A percentile compares a stretch with the other conserved stretches of the same genome.
These are phyloP conservation scores for Chaenocephalus aceratus DNA, from an alignment of 2,113 vertebrate species.

Conservation along the genomic window DNA sequence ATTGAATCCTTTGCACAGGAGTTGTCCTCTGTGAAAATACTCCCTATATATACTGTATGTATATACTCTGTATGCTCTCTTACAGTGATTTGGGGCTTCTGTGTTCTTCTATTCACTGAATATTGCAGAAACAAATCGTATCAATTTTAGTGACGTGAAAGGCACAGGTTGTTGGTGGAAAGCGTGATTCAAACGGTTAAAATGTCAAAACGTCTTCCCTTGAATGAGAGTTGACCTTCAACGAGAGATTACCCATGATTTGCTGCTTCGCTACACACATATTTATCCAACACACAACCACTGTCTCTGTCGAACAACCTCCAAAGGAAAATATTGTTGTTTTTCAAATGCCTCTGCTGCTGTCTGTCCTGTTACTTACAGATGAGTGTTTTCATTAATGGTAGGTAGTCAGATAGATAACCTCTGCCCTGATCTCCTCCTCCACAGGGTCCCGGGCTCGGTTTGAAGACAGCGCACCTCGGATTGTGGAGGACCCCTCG, in stretches of 20 bases:
- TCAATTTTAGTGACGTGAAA: conserved; percentile 27
- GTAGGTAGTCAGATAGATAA: conserved; percentile 17
- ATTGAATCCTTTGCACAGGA: conserved; percentile 43
- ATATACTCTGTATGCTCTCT: not conserved
- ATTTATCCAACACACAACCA: conserved; percentile 6
- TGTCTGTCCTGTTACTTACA: conserved; percentile 24
- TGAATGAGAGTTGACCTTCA: conserved; percentile 29
- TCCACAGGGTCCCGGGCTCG: conserved; percentile 77
- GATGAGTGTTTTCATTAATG: conserved; percentile 26
- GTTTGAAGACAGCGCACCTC: conserved; percentile 87
- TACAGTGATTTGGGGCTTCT: not conserved
- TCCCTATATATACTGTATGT: not conserved
- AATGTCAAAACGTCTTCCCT: conserved; percentile 12
- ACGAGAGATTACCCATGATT: conserved; percentile 34
- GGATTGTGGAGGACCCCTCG: conserved; percentile 86
- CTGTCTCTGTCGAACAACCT: not conserved
- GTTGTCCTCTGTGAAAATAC: conserved; percentile 20
- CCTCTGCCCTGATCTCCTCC: conserved; percentile 14
- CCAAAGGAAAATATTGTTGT: not conserved
- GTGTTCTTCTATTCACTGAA: conserved; percentile 13
- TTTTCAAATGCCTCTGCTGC: conserved; percentile 11
- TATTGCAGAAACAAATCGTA: conserved; percentile 7
- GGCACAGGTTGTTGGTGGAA: conserved; percentile 3
- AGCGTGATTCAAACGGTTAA: not conserved
- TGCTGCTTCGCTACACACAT: conserved; percentile 13